Evolutionary conservation across 2,888 invertebrate species (phyloP), one percentile per base, ranked within the genome.

Genomic region (Eristalis tenax): DNA sequence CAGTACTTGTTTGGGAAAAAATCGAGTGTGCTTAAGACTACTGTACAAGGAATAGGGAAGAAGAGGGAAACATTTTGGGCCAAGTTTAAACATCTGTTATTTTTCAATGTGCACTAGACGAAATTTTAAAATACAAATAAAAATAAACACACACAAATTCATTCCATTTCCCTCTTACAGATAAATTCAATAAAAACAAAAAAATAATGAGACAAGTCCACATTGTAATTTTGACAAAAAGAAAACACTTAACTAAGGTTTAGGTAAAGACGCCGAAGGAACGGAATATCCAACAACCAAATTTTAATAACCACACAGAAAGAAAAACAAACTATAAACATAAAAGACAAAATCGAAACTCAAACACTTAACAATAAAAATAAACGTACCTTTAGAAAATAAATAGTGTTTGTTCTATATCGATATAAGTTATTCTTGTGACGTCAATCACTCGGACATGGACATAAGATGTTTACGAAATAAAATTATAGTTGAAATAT

Each of bases 361-460:
- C 6, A 50, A 50, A 50, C 50, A 50, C 50, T 8, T 50, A 50
- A 80, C n/a, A 69, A 77, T n/a, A 65, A 65, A 68, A 69, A 76
- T 63, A 80, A 77, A 88, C 88, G 70, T 89, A 88, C 88, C 88
- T 89, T 89, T 85, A 65, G 66, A 76, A 88, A 85, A 76, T 8
- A 88, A 82, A 66, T 83, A 69, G 73, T 75, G 78, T 61, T 77
- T 63, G 77, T 59, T 59, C 15, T 26, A 59, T 65, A 71, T 59
- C 73, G 64, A 56, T 74, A 56, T 74, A 35, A 59, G 59, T 26
- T 56, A 40, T 57, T 79, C 74, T 82, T 82, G 75, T 78, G 82
- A 75, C 68, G 63, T 63, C 66, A 78, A 79, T 76, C 87, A 80
- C 87, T 87, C 87, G 79, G 71, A 63, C 79, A 83, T 59, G 68